Evolutionary conservation across 2,888 invertebrate genomes (phyloP), one percentile per base, ranked within the genome.

Genomic region (Trissonchulus latispiculum): DNA sequence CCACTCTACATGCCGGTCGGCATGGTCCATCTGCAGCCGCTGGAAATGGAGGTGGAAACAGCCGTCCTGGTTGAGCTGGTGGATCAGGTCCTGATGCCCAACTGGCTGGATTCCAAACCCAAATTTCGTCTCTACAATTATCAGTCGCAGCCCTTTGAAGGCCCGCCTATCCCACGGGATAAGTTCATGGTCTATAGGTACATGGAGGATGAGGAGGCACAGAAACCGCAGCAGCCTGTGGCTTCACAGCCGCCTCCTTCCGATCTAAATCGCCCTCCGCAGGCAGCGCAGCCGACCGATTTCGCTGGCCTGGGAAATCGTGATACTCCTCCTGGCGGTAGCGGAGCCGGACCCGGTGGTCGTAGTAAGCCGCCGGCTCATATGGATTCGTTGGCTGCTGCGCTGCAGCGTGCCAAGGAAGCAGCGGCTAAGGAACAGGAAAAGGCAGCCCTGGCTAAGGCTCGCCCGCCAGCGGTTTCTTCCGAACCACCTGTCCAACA

Each of bases 41-140:
- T 72, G 35, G 72, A 71, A n/a, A 36, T 3, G 2, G 75, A 75
- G 36, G 75, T 75, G n/a, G 75, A 75, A 72, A 48, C 32, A 36
- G 72, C 75, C 29, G 75, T 75, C 1, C 70, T 75, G 29, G 48
- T 69, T 23, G 74, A 71, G 67, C 61, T 75, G 70, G 35, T 75
- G 61, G 74, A 71, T 8, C 69, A 74, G 28, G 32, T 66, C 2
- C 70, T 75, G 1, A 71, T 71, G 33, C 75, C 75, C 15, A 74
- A 59, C 59, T n/a, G 28, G 69, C 69, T 36, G 2, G 31, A 23
- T 8, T 33, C 36, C 3, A 23, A 33, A 23, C 48, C 48, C 23
- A 48, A 8, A 48, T 48, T 48, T 23, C 48, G 23, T 8, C 48
- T 23, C 48, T 48, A 48, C 23, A 23, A 48, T 23, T 48, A 48